These are phyloP conservation scores for Muricea muricata DNA, from an alignment of 92 coral and sea anemone genomes.

Conservation along the genomic window DNA sequence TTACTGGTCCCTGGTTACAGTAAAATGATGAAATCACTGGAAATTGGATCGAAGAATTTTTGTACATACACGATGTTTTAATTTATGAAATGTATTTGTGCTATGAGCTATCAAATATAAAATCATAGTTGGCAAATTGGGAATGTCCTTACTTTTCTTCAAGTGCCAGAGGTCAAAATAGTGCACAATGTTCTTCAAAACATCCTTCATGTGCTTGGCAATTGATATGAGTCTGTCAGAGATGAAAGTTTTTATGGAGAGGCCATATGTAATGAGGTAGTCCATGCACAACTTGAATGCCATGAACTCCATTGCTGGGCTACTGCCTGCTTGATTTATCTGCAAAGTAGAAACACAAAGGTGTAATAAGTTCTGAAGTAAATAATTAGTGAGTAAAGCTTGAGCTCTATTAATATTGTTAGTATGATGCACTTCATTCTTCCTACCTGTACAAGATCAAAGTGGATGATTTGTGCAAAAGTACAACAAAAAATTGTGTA, in stretches of 20 bases:
- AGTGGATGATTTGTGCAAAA: neutral
- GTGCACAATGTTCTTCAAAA: neutral
- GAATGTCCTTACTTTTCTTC: constrained; percentile 59
- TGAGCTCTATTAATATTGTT: neutral
- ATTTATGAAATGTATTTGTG: neutral
- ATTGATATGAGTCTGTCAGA: constrained; percentile 59
- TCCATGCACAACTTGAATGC: constrained; percentile 38
- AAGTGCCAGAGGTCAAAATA: constrained; percentile 37
- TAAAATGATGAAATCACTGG: too few relatives aligned
- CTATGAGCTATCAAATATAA: too few relatives aligned
- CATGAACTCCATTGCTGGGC: constrained; percentile 49
- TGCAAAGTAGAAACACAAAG: neutral
- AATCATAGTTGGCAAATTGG: neutral
- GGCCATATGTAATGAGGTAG: constrained; percentile 42
- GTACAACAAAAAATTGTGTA: constrained; percentile 15
- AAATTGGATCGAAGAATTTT: too few relatives aligned
- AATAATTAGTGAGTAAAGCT: neutral
- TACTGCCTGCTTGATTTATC: constrained; percentile 42
- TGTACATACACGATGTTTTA: too few relatives aligned
- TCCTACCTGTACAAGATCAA: neutral
- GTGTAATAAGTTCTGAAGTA: neutral
- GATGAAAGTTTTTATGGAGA: too few relatives aligned
- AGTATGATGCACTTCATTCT: too few relatives aligned
- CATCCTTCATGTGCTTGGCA: constrained; percentile 70
- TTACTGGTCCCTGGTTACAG: too few relatives aligned